Percentiles rank a stretch among this genome's conserved stretches.
These are phyloP conservation scores for Meleagris gallopavo DNA, from an alignment of 2,113 vertebrate species.

Conservation along the genomic window DNA sequence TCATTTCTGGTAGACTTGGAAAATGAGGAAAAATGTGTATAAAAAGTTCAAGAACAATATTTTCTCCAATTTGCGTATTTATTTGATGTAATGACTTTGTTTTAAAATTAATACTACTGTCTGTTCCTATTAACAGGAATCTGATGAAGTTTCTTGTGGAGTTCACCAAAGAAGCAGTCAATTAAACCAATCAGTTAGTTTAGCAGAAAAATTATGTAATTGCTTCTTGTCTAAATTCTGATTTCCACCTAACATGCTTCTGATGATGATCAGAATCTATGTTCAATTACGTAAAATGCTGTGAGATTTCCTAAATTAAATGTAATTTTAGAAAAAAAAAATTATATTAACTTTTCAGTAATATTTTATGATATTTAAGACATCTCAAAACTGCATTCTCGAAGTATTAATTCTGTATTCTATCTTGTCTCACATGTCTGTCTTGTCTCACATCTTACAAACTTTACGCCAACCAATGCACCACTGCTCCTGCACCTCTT, in stretches of 20 bases:
- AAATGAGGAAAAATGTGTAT: background rate
- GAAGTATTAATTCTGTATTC: background rate
- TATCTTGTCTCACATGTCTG: too few species aligned
- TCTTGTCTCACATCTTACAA: background rate
- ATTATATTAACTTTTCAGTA: background rate
- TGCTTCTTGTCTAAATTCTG: background rate
- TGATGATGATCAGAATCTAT: background rate
- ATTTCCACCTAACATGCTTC: background rate
- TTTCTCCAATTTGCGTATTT: background rate
- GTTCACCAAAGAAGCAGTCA: background rate
- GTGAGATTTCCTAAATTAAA: background rate
- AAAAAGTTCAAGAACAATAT: background rate
- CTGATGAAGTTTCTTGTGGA: background rate
- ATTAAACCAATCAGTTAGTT: background rate
- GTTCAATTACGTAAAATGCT: background rate
- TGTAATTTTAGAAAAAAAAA: constrained; percentile 10
- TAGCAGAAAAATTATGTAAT: background rate
- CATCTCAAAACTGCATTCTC: background rate
- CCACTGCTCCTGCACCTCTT: background rate
- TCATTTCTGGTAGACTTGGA: background rate
- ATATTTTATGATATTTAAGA: background rate
- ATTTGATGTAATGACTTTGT: background rate
- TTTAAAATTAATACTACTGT: background rate
- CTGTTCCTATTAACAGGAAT: background rate
- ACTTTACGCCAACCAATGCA: rapidly evolving